Base-by-base conservation (phyloP, 2,888 invertebrate species). In the Synergus gifuensis region DNA sequence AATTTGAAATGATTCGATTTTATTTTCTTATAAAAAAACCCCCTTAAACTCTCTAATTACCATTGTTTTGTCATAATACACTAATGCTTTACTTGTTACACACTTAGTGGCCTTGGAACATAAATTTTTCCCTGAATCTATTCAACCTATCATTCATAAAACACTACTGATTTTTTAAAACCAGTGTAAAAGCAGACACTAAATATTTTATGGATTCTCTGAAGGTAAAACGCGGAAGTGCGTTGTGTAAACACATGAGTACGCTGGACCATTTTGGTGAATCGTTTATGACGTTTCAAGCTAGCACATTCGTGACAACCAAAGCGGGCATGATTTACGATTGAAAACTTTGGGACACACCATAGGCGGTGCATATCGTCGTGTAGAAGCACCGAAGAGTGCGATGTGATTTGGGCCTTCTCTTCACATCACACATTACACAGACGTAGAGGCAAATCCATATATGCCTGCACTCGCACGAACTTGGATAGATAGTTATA, bases 381-480 rank as follows among this genome's bases (percentile, higher is more conserved):
- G 8, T n/a, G n/a, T 60, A 60, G 60, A 60, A 22, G 22, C 81
- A 76, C 80, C 81, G 79, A 69, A 77, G 62, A 78, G 81, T 79
- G 83, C 76, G 73, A 81, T 78, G 76, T 77, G 80, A 69, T 62
- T 67, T 73, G 76, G 80, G 79, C 78, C 76, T 67, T 81, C 78
- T 81, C 77, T 67, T 62, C 18, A 22, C 64, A 14, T 8, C 77
- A 16, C 54, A 49, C 36, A n/a, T 58, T 73, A 80, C 64, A 78
- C 79, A 82, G 81, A 81, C 85, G 80, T 80, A 80, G 83, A 80
- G 83, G 85, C 81, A 73, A 79, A 78, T 80, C 77, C 76, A 76
- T 80, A 79, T 79, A 79, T 81, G 82, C 80, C 73, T 82, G 83
- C 82, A 80, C 84, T 81, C 80, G 82, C 83, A 78, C 83, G 83